A percentile compares a stretch with the other conserved stretches of the same genome.
Evolutionary conservation across 2,888 invertebrate genomes (phyloP).

Genomic region (Macrosiphum euphorbiae): DNA sequence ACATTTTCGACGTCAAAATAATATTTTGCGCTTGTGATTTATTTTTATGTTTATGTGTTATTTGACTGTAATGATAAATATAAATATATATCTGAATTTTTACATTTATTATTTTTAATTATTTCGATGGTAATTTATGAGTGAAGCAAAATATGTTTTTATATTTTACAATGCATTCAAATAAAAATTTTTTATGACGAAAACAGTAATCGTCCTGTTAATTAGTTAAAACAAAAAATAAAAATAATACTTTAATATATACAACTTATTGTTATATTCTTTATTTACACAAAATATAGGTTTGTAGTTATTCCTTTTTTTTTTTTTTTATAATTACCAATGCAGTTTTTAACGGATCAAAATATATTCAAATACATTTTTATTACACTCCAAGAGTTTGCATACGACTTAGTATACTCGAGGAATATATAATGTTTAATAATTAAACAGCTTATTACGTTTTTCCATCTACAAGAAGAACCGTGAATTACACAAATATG

Average conservation of each 20-base stretch:
- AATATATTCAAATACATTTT: neutral
- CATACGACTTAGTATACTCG: neutral
- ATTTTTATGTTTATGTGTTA: neutral
- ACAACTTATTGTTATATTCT: neutral
- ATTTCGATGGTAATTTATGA: neutral
- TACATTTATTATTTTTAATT: neutral
- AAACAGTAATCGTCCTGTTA: neutral
- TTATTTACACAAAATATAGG: neutral
- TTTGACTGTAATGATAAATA: neutral
- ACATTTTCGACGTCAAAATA: neutral
- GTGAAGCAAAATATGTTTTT: neutral
- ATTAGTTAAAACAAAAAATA: neutral
- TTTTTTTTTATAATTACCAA: conserved; percentile 1
- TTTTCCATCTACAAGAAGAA: neutral
- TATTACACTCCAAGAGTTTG: neutral
- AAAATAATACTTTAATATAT: neutral
- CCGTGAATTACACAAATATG: neutral
- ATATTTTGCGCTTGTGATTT: neutral
- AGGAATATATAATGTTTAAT: neutral
- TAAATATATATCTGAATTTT: neutral
- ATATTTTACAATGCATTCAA: neutral
- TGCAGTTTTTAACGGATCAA: neutral
- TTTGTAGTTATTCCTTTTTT: neutral
- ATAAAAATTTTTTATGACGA: neutral
- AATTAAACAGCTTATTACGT: conserved; percentile 6